Conservation (phyloP, 1,140 invertebrate species). For the Panonychus citri region DNA sequence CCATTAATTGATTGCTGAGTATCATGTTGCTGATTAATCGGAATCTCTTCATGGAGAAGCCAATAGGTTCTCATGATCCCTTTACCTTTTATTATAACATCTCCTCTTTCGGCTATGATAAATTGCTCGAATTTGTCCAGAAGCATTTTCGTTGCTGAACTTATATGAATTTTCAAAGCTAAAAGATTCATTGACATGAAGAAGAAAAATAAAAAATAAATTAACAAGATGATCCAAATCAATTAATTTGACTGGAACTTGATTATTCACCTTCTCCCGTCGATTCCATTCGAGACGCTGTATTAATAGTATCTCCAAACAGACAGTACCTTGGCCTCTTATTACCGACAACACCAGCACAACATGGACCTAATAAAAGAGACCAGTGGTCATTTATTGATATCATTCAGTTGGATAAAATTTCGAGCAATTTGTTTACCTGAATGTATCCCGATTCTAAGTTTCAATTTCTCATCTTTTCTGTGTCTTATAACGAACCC, state of each 20-base stretch:
- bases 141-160: neutral
- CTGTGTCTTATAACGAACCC: neutral
- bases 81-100: conserved; percentile 83
- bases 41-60: neutral
- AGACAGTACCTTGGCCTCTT: conserved; percentile 82
- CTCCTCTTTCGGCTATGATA: conserved; percentile 57
- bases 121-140: conserved; percentile 30
- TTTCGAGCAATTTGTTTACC: neutral
- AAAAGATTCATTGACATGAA: too few species aligned
- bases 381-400: neutral
- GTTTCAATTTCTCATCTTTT: conserved; percentile 25
- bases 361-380: neutral
- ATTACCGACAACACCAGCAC: conserved; percentile 65
- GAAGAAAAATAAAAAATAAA: neutral
- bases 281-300: conserved; percentile 52
- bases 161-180: conserved; percentile 70
- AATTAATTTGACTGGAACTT: neutral
- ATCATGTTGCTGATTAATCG: too few species aligned
- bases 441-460: conserved; percentile 82
- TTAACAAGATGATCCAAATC: neutral
- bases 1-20: too few species aligned
- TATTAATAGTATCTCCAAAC: conserved; percentile 63
- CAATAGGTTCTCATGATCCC: conserved; percentile 22
- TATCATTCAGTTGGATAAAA: neutral
- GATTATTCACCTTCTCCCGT: conserved; percentile 38